Conservation (phyloP, 2,888 invertebrate genomes). For the Cephus nigrinus region DNA sequence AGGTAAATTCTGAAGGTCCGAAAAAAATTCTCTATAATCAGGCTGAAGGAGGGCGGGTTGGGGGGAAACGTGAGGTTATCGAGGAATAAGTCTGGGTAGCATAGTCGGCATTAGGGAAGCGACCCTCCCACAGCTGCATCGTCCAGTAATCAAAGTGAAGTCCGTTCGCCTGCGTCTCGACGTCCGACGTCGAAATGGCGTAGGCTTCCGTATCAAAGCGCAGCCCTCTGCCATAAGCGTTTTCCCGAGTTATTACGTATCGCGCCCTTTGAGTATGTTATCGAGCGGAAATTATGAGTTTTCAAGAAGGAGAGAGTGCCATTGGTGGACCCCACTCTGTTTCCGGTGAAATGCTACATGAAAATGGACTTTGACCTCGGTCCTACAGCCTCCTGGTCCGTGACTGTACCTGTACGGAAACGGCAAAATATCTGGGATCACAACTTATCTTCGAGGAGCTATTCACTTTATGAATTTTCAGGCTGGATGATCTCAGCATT, state of each 20-base stretch:
- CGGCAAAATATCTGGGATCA: background rate
- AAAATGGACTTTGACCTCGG: background rate
- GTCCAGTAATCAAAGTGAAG: constrained; percentile 58
- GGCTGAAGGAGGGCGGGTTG: constrained; percentile 11
- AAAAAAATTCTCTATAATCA: constrained; percentile 16
- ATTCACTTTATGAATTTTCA: background rate
- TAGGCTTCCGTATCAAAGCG: constrained; percentile 21
- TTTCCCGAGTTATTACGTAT: constrained; percentile 50
- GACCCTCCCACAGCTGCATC: constrained; percentile 45
- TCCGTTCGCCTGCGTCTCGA: constrained; percentile 4
- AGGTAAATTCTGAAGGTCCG: constrained; percentile 14
- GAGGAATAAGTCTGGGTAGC: constrained; percentile 35
- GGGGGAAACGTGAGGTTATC: background rate
- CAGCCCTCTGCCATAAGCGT: constrained; percentile 26
- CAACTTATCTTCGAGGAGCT: background rate
- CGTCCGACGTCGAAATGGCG: constrained; percentile 6
- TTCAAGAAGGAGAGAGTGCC: background rate
- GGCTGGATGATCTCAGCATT: background rate
- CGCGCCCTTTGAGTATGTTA: constrained; percentile 51
- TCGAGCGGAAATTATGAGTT: constrained; percentile 59
- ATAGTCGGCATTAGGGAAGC: constrained; percentile 42
- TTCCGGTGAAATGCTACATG: background rate
- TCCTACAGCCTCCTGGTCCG: too few relatives aligned
- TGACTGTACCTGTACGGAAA: background rate
- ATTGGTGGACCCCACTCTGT: too few relatives aligned